Base-by-base conservation (phyloP, 2,888 invertebrate species). In the Mechanitis mazaeus region DNA sequence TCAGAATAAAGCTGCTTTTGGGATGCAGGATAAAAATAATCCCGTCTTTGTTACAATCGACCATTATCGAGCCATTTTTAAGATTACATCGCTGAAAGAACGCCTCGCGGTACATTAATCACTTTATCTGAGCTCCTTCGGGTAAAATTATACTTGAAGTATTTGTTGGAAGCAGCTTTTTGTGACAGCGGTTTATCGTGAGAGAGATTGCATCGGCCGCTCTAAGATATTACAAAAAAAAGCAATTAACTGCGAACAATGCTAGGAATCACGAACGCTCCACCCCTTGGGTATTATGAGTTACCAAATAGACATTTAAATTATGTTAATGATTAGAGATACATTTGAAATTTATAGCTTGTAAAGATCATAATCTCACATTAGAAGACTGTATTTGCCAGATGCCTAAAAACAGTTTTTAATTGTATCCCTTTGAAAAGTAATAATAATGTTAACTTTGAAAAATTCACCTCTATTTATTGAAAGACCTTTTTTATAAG, bases 91-190 rank as follows among this genome's bases (percentile, higher is more conserved):
- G 69, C 68, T 69, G 72, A 68, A 69, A 70, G 71, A 69, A 65
- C 72, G 71, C 69, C 69, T 69, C 68, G 66, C 67, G 69, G 69
- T 69, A 69, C 72, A 73, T 75, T 74, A 73, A 74, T 74, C 74
- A 73, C 72, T 71, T 71, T 71, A 71, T 72, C 70, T 68, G 67
- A 62, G 67, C 65, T 66, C 64, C 59, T 61, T 61, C 63, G 64
- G 66, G 63, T 64, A 54, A 61, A 61, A 61, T 64, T 64, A 64
- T 61, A 60, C 62, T 68, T 55, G 59, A 62, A 62, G 64, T 68
- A 64, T 67, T 64, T 59, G 64, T 66, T 60, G 65, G 64, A 63
- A 60, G 65, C 67, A 47, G 63, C 60, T 68, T 68, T 70, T 69
- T 70, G 66, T 67, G 68, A 68, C 71, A 64, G 64, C 62, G 68